Conservation (phyloP, 2,888 invertebrate species). For the Caenorhabditis auriculariae region DNA sequence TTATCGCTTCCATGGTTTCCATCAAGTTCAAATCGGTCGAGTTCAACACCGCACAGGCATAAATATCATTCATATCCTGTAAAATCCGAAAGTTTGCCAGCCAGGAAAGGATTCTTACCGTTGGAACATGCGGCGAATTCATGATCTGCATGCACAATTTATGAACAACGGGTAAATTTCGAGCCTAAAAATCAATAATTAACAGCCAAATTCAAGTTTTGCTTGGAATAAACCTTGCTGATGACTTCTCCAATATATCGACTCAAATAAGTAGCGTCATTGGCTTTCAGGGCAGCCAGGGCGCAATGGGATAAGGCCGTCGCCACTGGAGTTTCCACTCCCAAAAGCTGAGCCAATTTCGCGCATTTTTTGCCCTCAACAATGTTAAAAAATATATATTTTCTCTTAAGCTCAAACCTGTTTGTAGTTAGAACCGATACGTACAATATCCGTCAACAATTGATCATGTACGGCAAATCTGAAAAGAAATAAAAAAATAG, state of each 20-base stretch:
- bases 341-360: slow-evolving; percentile 32
- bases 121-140: slow-evolving; percentile 17
- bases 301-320: slow-evolving; percentile 39
- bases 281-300: slow-evolving; percentile 31
- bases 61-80: slow-evolving; percentile 39
- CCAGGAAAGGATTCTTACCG: slow-evolving; percentile 4
- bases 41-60: slow-evolving; percentile 43
- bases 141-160: slow-evolving; percentile 40
- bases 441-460: slow-evolving; percentile 37
- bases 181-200: slow-evolving; percentile 8
- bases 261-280: slow-evolving; percentile 30
- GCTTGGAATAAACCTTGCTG: slow-evolving; percentile 8
- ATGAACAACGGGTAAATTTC: slow-evolving; percentile 38
- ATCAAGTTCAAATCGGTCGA: slow-evolving; percentile 26
- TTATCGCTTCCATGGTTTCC: slow-evolving; percentile 20
- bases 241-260: slow-evolving; percentile 40
- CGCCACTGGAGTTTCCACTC: slow-evolving; percentile 42
- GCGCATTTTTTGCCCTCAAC: slow-evolving; percentile 29
- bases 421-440: slow-evolving; percentile 36
- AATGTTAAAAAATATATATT: not conserved
- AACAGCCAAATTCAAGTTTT: not conserved
- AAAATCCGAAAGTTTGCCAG: not conserved
- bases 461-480: slow-evolving; percentile 26
- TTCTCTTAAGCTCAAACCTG: slow-evolving; percentile 15
- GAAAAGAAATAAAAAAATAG: slow-evolving; percentile 1